These are phyloP conservation scores for Isaurus tuberculatus DNA, from an alignment of 92 coral and sea anemone species.

Conservation along the genomic window DNA sequence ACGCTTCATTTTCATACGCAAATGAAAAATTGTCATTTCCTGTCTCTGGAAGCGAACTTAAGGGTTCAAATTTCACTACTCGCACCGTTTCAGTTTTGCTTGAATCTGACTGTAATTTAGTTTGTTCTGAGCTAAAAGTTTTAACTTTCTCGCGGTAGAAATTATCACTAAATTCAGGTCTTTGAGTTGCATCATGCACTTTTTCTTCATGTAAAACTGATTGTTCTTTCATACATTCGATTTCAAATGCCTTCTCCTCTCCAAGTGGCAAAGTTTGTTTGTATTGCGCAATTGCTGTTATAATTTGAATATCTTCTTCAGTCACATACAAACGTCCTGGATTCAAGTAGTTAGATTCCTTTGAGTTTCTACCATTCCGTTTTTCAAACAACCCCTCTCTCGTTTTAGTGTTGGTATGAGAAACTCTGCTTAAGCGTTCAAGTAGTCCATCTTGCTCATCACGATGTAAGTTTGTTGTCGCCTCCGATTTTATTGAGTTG, in stretches of 20 bases:
- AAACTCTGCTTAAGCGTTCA: background rate
- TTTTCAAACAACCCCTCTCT: background rate
- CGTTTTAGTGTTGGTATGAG: background rate
- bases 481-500: background rate
- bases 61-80: background rate
- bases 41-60: conserved; percentile 5
- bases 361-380: background rate
- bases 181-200: background rate
- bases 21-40: conserved; percentile 18
- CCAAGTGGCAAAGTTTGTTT: background rate
- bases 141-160: background rate
- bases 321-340: conserved; percentile 45
- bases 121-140: background rate
- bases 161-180: background rate
- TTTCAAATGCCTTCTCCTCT: background rate
- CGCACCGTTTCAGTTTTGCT: background rate
- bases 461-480: background rate
- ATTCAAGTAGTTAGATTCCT: conserved; percentile 14
- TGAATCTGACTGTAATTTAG: background rate
- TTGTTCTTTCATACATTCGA: background rate
- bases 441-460: conserved; percentile 25
- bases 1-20: background rate
- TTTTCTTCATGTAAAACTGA: background rate
- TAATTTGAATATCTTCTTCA: conserved; percentile 38
- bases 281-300: background rate